Evolutionary conservation across 2,797 vertebrate species (phyloP).

Genomic region (Luscinia luscinia): DNA sequence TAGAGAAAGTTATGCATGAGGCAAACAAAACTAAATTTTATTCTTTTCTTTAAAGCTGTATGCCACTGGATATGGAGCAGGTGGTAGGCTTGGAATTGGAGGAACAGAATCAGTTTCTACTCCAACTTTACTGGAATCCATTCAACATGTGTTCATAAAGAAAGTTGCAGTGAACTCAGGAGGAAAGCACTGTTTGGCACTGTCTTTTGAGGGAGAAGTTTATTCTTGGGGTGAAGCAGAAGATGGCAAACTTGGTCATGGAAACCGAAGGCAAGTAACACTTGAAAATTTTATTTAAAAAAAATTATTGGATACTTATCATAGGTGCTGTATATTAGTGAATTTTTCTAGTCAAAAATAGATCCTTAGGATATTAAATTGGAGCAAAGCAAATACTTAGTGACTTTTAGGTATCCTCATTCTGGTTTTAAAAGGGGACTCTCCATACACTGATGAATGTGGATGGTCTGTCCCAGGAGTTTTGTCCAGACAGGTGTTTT

Average conservation of each 20-base stretch:
- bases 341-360: neutral
- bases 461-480: neutral
- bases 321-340: neutral
- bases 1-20: neutral
- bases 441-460: neutral
- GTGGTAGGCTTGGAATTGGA: slow-evolving; percentile 93
- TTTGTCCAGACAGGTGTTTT: neutral
- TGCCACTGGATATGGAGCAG: slow-evolving; percentile 96
- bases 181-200: slow-evolving; percentile 96
- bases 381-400: neutral
- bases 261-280: slow-evolving; percentile 92
- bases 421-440: neutral
- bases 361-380: neutral
- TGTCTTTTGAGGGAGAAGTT: slow-evolving; percentile 97
- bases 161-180: slow-evolving; percentile 99
- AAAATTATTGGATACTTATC: neutral
- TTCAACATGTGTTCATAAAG: slow-evolving; percentile 97
- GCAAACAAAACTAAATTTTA: neutral
- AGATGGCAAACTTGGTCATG: slow-evolving; percentile 96
- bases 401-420: neutral
- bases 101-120: slow-evolving; percentile 97
- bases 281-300: neutral
- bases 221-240: slow-evolving; percentile 99
- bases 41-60: slow-evolving; percentile 83
- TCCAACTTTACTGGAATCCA: slow-evolving; percentile 95